A percentile compares a stretch with the other conserved stretches of the same genome.
phyloP scores from a whole-genome alignment of 2,797 vertebrate genomes.

The Hypotaenidia philippensis region DNA sequence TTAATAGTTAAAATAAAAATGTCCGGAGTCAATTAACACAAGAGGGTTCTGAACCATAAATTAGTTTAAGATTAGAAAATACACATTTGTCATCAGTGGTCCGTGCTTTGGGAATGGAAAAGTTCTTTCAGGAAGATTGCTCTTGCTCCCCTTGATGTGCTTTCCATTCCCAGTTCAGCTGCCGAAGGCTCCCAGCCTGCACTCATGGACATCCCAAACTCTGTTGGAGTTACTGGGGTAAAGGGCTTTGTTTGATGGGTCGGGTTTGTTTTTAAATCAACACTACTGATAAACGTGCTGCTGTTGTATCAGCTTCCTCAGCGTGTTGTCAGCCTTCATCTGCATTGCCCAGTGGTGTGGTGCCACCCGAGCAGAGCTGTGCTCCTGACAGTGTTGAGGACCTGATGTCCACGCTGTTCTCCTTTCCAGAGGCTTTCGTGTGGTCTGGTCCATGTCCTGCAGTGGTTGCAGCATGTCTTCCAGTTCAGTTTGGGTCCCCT shows the following conservation, averaged over 20 bases:
- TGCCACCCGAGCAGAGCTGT: neutral
- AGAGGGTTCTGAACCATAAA: neutral
- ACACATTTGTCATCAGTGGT: neutral
- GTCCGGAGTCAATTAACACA: neutral
- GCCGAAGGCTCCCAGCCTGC: neutral
- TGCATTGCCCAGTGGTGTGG: neutral
- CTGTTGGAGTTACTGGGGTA: neutral
- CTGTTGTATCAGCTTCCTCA: neutral
- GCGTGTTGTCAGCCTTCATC: neutral
- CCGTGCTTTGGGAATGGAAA: neutral
- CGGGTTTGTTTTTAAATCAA: neutral
- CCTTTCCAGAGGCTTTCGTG: neutral
- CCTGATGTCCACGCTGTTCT: fast-evolving
- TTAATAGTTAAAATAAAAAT: neutral
- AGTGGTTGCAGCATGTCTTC: neutral
- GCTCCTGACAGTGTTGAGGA: neutral
- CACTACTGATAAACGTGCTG: neutral
- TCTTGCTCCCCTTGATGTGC: fast-evolving
- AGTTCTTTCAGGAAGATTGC: neutral
- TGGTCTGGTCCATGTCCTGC: fast-evolving
- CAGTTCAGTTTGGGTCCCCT: neutral
- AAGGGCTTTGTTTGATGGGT: neutral
- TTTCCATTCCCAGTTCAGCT: neutral
- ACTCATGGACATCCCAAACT: fast-evolving
- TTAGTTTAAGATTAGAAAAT: neutral